Evolutionary conservation across 2,113 vertebrate genomes (phyloP), one percentile per base, ranked within the genome.

Genomic region (Actenoides lindsayi): DNA sequence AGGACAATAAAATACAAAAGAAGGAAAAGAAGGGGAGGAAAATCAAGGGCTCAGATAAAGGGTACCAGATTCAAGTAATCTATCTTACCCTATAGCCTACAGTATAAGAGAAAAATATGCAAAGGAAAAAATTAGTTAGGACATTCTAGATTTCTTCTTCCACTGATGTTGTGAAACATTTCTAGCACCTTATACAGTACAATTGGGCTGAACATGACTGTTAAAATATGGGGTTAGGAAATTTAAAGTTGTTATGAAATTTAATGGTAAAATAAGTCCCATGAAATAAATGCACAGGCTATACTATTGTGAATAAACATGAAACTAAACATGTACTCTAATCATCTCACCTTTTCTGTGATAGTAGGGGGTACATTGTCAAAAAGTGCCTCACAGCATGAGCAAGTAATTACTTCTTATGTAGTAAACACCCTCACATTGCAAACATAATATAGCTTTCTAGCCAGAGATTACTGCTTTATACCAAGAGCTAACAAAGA

Each of bases 181-280:
- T 96, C 57, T 78, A 53, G 69, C n/a, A 68, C 13, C 18, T 84
- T 91, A 30, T 54, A 78, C 37, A 46, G 25, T 59, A 79, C 0
- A 1, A 28, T 82, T 87, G 77, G 37, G 27, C 81, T 83, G 56
- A 80, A 83, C 5, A 10, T 70, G 11, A 20, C 20, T 75, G 33
- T 71, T 87, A 82, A 82, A 94, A 85, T 75, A 64, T 2, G 5
- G 10, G 13, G 37, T 35, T 81, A 87, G 73, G 41, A 91, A 93
- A 88, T 82, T 73, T 81, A 67, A 69, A 79, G 25, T 71, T 84
- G 65, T 30, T 69, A 60, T 91, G 76, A 93, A 92, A 89, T 87
- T 87, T 59, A 90, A 83, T 35, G 30, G 46, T 44, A 84, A 91
- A 90, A 63, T n/a, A 31, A 74, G 59, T 81, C 14, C 30, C 30